Evolutionary conservation across 2,113 vertebrate species (phyloP).

Genomic region (Cinclus mexicanus): DNA sequence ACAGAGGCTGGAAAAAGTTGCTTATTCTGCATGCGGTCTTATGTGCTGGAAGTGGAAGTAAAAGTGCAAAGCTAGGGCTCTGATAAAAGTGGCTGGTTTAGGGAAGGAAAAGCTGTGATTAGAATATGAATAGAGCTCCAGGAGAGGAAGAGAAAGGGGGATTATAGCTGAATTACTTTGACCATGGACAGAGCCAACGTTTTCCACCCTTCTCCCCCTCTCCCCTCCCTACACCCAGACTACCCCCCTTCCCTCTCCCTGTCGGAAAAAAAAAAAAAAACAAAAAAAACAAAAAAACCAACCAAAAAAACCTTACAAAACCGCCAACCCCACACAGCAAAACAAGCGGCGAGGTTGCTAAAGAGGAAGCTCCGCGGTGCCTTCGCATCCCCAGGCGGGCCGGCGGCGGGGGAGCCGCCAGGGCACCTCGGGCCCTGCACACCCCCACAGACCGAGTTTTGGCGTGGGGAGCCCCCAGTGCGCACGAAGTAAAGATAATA

Average conservation of each 20-base stretch:
- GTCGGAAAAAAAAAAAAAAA: not conserved
- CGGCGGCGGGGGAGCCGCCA: not conserved
- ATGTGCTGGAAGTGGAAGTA: slow-evolving; percentile 81
- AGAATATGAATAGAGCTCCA: slow-evolving; percentile 99
- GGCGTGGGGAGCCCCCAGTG: not conserved
- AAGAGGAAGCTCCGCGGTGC: not conserved
- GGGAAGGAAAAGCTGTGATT: slow-evolving; percentile 99
- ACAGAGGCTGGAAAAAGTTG: slow-evolving; percentile 28
- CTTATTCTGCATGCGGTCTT: slow-evolving; percentile 56
- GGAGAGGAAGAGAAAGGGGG: slow-evolving; percentile 95
- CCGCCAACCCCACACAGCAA: not conserved
- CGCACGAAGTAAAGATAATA: not conserved
- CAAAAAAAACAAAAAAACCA: not conserved
- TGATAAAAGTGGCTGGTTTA: slow-evolving; percentile 93
- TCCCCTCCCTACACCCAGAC: slow-evolving; percentile 42
- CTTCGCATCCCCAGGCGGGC: not conserved
- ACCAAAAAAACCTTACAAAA: not conserved
- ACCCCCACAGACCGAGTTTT: not conserved
- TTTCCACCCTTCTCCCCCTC: slow-evolving; percentile 62
- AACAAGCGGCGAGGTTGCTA: slow-evolving; percentile 17
- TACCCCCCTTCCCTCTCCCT: not conserved
- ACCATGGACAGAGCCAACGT: slow-evolving; percentile 89
- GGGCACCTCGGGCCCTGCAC: not conserved
- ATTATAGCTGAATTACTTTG: slow-evolving; percentile 97
- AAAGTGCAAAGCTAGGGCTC: slow-evolving; percentile 90